Evolutionary conservation across 2,797 vertebrate species (phyloP).

Genomic region (Falco concolor): DNA sequence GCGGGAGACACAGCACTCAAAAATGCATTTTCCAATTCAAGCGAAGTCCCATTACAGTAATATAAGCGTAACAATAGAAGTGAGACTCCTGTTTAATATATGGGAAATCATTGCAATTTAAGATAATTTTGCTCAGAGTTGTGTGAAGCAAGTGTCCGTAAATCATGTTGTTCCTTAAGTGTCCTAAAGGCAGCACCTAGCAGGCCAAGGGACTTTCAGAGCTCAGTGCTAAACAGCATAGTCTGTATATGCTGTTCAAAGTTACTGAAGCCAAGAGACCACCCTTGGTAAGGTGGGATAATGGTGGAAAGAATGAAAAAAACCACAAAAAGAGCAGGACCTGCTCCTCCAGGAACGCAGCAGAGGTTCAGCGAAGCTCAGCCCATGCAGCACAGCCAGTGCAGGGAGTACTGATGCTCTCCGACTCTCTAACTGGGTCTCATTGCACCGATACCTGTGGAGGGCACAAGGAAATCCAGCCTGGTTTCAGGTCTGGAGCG

Average conservation of each 20-base stretch:
- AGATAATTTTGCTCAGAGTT: background rate
- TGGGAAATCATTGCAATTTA: background rate
- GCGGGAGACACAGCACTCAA: background rate
- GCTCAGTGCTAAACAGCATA: background rate
- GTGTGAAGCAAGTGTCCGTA: background rate
- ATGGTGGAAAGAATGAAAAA: background rate
- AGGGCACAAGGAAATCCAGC: background rate
- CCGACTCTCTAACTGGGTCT: rapidly evolving
- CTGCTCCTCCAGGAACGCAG: background rate
- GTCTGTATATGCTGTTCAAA: background rate
- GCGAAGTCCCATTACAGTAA: background rate
- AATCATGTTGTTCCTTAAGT: background rate
- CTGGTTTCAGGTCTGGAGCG: background rate
- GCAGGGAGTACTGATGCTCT: rapidly evolving
- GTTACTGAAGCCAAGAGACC: background rate
- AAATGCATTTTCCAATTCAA: background rate
- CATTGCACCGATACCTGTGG: background rate
- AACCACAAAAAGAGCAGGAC: background rate
- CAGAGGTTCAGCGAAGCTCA: rapidly evolving
- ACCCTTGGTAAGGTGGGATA: background rate
- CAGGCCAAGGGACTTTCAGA: background rate
- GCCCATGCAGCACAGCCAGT: background rate
- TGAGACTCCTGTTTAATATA: background rate
- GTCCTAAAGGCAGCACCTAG: background rate
- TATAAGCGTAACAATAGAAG: background rate